Base-by-base conservation (phyloP, 2,888 invertebrate genomes). In the Pelosia muscerda region DNA sequence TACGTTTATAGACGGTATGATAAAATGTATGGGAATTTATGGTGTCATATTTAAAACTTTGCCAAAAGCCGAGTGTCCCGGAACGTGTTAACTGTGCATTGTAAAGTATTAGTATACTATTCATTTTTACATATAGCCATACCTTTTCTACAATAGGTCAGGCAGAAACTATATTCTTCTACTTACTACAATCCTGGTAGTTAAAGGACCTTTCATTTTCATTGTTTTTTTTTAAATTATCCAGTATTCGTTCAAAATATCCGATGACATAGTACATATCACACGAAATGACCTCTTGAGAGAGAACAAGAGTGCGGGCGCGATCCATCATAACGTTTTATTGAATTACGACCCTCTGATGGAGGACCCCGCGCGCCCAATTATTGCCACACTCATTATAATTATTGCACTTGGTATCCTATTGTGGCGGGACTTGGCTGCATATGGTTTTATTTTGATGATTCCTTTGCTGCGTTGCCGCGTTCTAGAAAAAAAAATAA, bases 291-390 rank as follows among this genome's bases (percentile, higher is more conserved):
- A 70, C 78, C 72, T 74, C 68, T 67, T 62, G 59, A 61, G 60
- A 56, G 26, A 65, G 31, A 64, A 71, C 63, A 58, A 69, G 68
- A 66, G 79, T 83, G 83, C 84, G 85, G 84, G 83, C 69, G 86
- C 81, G 75, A 90, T 90, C 90, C 88, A 89, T 90, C 90, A 90
- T 86, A 78, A 66, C 68, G 66, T 77, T 74, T 88, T 90, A 90
- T 90, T 89, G 80, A 88, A 88, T 90, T 90, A 90, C 76, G 77
- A 81, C 86, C 88, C 89, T 81, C 74, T 73, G 80, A 71, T 71
- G 74, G 71, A 69, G 72, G 66, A 72, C 65, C 69, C 73, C 73
- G 75, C 83, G 81, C 84, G 81, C 81, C 83, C 85, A 82, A 87
- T 88, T 85, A 87, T 81, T 81, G 68, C 80, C 69, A 56, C 74